A percentile compares a stretch with the other conserved stretches of the same genome.
phyloP scores from a whole-genome alignment of 2,888 invertebrate species.

The Listrodromus nycthemerus region DNA sequence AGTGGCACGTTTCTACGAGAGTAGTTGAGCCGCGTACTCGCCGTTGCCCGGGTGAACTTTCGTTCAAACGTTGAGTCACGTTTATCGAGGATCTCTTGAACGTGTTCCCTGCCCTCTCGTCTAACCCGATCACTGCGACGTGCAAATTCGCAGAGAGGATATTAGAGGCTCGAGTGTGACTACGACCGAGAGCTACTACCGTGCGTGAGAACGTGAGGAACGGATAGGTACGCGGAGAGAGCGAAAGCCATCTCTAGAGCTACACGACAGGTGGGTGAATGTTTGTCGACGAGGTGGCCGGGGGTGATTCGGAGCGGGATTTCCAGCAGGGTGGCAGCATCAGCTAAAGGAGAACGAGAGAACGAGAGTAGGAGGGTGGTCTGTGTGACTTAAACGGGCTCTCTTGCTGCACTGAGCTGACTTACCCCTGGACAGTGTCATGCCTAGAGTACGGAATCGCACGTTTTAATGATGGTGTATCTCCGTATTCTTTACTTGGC shows the following conservation, averaged over 20 bases:
- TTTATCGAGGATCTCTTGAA: conserved; percentile 34
- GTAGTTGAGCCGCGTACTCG: conserved; percentile 13
- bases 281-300: conserved; percentile 1
- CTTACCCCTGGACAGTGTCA: conserved; percentile 84
- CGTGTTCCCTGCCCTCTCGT: conserved; percentile 28
- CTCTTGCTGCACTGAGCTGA: conserved; percentile 81
- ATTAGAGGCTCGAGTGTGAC: conserved; percentile 34
- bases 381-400: conserved; percentile 47
- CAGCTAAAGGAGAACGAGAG: conserved; percentile 13
- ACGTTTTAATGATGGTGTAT: conserved; percentile 82
- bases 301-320: background rate
- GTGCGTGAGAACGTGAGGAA: conserved; percentile 32
- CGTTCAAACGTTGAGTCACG: conserved; percentile 44
- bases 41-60: conserved; percentile 12
- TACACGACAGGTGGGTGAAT: conserved; percentile 51
- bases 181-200: conserved; percentile 1
- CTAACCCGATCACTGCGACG: conserved; percentile 14
- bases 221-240: conserved; percentile 40
- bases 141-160: conserved; percentile 33
- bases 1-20: conserved; percentile 23
- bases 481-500: conserved; percentile 84
- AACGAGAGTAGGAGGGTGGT: background rate
- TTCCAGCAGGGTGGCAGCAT: conserved; percentile 38
- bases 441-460: conserved; percentile 84
- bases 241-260: conserved; percentile 40